These are phyloP conservation scores for Pseudochirops corinnae DNA, from an alignment of 2,797 vertebrate species.

Conservation along the genomic window DNA sequence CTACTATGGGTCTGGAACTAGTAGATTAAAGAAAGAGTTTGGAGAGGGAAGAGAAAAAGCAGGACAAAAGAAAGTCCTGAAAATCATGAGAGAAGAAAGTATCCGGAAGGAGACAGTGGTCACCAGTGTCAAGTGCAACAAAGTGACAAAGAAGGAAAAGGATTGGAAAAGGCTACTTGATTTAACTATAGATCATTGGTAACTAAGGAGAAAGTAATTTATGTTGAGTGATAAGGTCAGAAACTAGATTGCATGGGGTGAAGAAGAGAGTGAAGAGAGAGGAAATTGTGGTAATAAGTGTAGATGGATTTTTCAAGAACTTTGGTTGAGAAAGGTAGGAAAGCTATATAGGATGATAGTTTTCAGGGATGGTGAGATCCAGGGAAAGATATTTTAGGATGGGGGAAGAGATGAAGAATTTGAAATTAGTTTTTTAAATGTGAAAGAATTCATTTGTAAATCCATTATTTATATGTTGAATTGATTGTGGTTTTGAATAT, in stretches of 20 bases:
- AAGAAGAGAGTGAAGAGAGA: background rate
- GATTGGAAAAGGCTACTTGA: background rate
- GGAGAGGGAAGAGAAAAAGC: background rate
- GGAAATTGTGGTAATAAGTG: background rate
- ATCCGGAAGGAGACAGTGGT: background rate
- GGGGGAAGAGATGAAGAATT: background rate
- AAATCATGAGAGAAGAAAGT: background rate
- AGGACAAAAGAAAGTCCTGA: background rate
- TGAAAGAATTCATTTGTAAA: background rate
- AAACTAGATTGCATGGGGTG: background rate
- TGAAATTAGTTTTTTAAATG: background rate
- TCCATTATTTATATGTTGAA: background rate
- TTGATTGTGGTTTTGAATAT: background rate
- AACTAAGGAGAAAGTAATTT: background rate
- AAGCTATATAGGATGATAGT: background rate
- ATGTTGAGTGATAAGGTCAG: background rate
- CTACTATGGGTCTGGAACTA: background rate
- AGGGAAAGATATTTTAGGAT: background rate
- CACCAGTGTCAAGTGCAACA: background rate
- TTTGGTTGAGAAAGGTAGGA: background rate
- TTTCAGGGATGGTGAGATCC: background rate
- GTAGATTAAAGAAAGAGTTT: background rate
- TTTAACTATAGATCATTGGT: background rate
- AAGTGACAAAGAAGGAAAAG: background rate
- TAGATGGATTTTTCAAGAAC: background rate